Evolutionary conservation across 2,113 vertebrate genomes (phyloP).

Genomic region (Carassius auratus): DNA sequence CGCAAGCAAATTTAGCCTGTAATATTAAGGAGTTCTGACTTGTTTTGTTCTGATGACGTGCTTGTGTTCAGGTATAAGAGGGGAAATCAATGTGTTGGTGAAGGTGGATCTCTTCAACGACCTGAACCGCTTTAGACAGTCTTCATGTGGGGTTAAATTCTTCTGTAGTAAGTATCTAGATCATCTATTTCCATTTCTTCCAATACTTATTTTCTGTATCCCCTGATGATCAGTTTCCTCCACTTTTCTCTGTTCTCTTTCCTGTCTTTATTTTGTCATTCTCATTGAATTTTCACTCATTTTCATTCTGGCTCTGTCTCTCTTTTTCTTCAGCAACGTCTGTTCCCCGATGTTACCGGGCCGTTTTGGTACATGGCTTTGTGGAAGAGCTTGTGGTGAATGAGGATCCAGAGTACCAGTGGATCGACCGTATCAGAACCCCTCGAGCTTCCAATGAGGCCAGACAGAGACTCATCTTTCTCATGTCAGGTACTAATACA

Average conservation of each 20-base stretch:
- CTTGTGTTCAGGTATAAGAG: constrained; percentile 86
- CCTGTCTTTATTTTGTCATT: background rate
- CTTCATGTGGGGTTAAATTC: constrained; percentile 97
- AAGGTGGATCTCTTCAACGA: constrained; percentile 99
- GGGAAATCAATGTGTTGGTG: constrained; percentile 95
- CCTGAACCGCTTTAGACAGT: constrained; percentile 96
- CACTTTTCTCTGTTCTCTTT: background rate
- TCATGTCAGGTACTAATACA: constrained; percentile 89
- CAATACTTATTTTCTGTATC: background rate
- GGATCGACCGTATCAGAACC: constrained; percentile 97
- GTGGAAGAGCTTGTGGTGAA: constrained; percentile 98
- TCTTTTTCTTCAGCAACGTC: constrained; percentile 80
- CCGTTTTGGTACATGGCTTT: constrained; percentile 92
- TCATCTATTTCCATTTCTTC: background rate
- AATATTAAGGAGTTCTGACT: background rate
- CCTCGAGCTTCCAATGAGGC: constrained; percentile 96
- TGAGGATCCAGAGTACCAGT: constrained; percentile 98
- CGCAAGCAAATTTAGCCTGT: no score
- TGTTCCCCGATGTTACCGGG: constrained; percentile 92
- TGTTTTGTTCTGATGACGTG: background rate
- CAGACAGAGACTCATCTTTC: constrained; percentile 94
- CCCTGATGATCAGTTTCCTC: background rate
- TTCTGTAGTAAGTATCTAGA: constrained; percentile 90
- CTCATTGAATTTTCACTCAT: background rate
- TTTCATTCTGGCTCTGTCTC: constrained; percentile 5